Evolutionary conservation across 1,140 invertebrate genomes (phyloP).

Genomic region (Leptinotarsa defecta): DNA sequence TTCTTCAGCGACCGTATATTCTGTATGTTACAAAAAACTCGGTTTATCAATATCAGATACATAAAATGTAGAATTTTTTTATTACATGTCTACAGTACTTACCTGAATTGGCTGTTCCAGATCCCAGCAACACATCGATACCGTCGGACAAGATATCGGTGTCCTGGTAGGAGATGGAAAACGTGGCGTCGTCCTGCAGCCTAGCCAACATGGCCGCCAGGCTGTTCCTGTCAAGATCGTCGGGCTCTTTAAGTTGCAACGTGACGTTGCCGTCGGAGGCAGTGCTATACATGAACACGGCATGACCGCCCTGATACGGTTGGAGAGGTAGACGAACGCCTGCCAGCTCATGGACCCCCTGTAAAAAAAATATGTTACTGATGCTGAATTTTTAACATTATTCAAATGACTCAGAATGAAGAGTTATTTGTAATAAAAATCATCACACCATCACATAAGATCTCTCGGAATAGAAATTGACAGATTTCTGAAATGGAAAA

Average conservation of each 20-base stretch:
- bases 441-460: too few relatives aligned
- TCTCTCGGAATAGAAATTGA: too few relatives aligned
- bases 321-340: slow-evolving; percentile 58
- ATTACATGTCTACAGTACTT: slow-evolving; percentile 37
- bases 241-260: slow-evolving; percentile 57
- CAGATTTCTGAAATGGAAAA: too few relatives aligned
- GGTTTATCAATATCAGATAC: too few relatives aligned
- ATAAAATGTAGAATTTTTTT: too few relatives aligned
- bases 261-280: slow-evolving; percentile 58
- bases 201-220: slow-evolving; percentile 57
- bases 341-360: slow-evolving; percentile 58
- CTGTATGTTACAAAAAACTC: too few relatives aligned
- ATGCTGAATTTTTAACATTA: too few relatives aligned
- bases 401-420: too few relatives aligned
- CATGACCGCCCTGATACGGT: slow-evolving; percentile 57
- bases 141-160: slow-evolving; percentile 56
- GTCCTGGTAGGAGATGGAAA: slow-evolving; percentile 58
- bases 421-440: too few relatives aligned
- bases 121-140: slow-evolving; percentile 56
- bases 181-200: slow-evolving; percentile 57
- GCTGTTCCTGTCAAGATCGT: slow-evolving; percentile 55
- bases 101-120: slow-evolving; percentile 51
- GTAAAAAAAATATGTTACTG: slow-evolving; percentile 28
- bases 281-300: slow-evolving; percentile 60
- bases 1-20: too few relatives aligned